Percentiles rank a stretch among this genome's conserved stretches.
Evolutionary conservation across 2,888 invertebrate species (phyloP).

Genomic region (Pterobdella sp.): DNA sequence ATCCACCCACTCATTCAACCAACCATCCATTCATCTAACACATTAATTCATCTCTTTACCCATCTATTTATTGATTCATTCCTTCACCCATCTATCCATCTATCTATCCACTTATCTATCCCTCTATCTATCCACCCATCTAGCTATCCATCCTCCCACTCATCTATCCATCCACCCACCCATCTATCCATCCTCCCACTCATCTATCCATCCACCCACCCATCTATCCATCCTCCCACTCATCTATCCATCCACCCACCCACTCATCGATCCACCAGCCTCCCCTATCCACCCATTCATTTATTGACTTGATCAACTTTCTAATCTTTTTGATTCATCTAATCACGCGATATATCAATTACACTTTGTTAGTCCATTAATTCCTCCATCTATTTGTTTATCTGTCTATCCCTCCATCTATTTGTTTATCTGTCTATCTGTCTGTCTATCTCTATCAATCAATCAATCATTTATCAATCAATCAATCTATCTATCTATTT

Average conservation of each 20-base stretch:
- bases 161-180: slow-evolving; percentile 12
- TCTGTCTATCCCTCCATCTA: background rate
- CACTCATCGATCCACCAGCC: background rate
- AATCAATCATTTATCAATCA: background rate
- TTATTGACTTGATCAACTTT: background rate
- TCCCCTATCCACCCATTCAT: background rate
- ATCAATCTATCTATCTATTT: background rate
- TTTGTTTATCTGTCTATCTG: background rate
- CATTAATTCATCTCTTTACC: background rate
- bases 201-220: slow-evolving; percentile 3
- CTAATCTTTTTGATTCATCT: no score
- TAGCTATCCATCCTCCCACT: slow-evolving; percentile 21
- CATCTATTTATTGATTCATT: slow-evolving; percentile 15
- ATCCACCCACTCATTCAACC: background rate
- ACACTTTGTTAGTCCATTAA: slow-evolving; percentile 2
- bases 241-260: slow-evolving; percentile 12
- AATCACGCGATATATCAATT: background rate
- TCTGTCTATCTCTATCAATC: background rate
- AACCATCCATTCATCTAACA: background rate
- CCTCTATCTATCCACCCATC: no score
- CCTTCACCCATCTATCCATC: background rate
- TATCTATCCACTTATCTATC: no score
- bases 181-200: background rate
- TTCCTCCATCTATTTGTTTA: background rate
- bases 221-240: slow-evolving; percentile 21